A percentile compares a stretch with the other conserved stretches of the same genome.
Conservation (phyloP, 2,113 vertebrate species). For the Stegastes partitus region DNA sequence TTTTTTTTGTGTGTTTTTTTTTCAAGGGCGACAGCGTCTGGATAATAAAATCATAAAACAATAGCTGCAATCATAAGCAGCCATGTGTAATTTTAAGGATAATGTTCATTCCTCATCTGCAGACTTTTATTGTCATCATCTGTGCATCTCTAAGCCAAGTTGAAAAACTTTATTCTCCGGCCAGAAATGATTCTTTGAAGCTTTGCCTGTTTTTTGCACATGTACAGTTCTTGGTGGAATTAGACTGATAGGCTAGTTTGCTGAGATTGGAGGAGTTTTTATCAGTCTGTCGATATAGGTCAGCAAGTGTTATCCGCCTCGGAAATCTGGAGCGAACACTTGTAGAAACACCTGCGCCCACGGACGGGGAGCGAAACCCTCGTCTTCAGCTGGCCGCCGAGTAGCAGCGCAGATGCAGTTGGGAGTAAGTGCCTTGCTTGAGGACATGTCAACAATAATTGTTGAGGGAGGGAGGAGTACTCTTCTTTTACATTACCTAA, state of each 20-base stretch:
- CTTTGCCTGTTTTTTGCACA: constrained; percentile 22
- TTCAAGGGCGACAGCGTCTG: constrained; percentile 29
- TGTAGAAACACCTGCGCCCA: neutral
- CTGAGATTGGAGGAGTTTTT: neutral
- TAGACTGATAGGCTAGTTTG: neutral
- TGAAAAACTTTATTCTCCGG: constrained; percentile 23
- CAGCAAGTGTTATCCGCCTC: neutral
- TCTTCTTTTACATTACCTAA: constrained; percentile 46
- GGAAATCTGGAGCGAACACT: neutral
- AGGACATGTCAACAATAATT: constrained; percentile 52
- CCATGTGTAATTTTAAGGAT: constrained; percentile 32
- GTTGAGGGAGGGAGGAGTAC: constrained; percentile 43
- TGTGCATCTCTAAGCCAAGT: constrained; percentile 34
- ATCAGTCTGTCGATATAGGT: neutral
- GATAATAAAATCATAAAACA: constrained; percentile 56
- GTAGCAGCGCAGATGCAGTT: constrained; percentile 22
- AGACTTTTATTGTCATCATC: constrained; percentile 52
- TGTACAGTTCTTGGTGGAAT: neutral
- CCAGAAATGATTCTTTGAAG: constrained; percentile 31
- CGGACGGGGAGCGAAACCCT: constrained; percentile 1
- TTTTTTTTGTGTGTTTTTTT: neutral
- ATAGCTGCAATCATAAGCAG: constrained; percentile 50
- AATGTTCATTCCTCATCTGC: constrained; percentile 43
- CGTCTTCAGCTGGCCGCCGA: constrained; percentile 10
- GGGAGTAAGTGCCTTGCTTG: constrained; percentile 35